Evolutionary conservation across 2,888 invertebrate genomes (phyloP).

Genomic region (Drosophila infuscata): DNA sequence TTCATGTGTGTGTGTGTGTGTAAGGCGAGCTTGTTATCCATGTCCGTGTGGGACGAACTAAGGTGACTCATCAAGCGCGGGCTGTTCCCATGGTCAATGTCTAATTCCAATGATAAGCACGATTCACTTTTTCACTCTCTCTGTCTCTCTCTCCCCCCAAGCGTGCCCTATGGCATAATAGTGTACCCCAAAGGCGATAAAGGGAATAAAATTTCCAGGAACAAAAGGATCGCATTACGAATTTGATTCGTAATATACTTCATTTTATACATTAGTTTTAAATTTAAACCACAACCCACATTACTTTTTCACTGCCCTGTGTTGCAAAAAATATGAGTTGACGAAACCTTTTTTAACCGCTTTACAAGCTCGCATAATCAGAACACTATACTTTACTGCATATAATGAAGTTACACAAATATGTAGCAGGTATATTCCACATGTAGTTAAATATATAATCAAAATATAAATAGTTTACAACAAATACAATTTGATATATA

Average conservation of each 20-base stretch:
- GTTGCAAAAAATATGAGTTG: neutral
- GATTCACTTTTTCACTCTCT: conserved; percentile 28
- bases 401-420: neutral
- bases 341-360: neutral
- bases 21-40: conserved; percentile 62
- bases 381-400: neutral
- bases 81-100: conserved; percentile 45
- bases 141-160: neutral
- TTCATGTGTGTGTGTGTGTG: conserved; percentile 7
- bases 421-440: no score
- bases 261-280: neutral
- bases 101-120: conserved; percentile 63
- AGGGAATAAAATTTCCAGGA: neutral
- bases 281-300: neutral
- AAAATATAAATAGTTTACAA: no score
- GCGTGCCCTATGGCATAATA: conserved; percentile 4
- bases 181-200: neutral
- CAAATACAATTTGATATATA: no score
- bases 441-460: no score
- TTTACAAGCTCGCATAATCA: neutral
- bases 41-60: conserved; percentile 49
- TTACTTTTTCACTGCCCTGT: neutral
- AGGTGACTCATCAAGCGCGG: conserved; percentile 46
- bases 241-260: neutral
- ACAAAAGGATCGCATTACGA: neutral